Percentiles rank a stretch among this genome's conserved stretches.
These are phyloP conservation scores for Lobophora halterata DNA, from an alignment of 2,888 invertebrate genomes.

Conservation along the genomic window DNA sequence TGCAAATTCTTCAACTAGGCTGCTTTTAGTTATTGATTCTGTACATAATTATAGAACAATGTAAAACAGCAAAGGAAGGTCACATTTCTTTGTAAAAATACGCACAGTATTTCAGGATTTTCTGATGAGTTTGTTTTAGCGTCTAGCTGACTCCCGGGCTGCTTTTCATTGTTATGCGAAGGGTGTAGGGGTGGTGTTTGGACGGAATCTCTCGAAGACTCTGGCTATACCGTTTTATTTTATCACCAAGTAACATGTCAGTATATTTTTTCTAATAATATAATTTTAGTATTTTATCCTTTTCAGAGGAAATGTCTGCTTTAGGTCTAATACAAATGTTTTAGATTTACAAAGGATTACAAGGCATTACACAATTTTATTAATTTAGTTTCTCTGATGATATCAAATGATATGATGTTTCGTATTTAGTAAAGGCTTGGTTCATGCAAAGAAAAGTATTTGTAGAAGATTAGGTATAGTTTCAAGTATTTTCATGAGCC, in stretches of 20 bases:
- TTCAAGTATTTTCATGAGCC: background rate
- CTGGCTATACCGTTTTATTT: slow-evolving; percentile 28
- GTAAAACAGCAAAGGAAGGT: slow-evolving; percentile 27
- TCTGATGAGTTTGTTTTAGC: slow-evolving; percentile 21
- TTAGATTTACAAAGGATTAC: slow-evolving; percentile 18
- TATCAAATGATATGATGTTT: no score
- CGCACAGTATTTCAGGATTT: slow-evolving; percentile 9
- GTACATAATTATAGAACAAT: slow-evolving; percentile 36
- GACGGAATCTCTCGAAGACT: slow-evolving; percentile 27
- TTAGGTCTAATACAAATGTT: no score
- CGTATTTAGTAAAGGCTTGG: no score
- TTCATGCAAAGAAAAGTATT: no score
- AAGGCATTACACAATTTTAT: no score
- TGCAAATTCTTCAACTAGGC: slow-evolving; percentile 36
- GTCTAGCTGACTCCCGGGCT: slow-evolving; percentile 18
- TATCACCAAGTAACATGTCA: slow-evolving; percentile 23
- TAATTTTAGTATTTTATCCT: no score
- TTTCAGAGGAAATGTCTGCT: no score
- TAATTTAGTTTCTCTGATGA: no score
- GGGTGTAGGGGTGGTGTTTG: slow-evolving; percentile 24
- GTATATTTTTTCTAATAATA: no score
- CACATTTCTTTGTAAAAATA: slow-evolving; percentile 17
- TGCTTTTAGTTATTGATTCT: slow-evolving; percentile 29
- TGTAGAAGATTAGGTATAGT: background rate
- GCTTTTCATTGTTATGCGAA: slow-evolving; percentile 33